Evolutionary conservation across 2,797 vertebrate species (phyloP), one percentile per base, ranked within the genome.

Genomic region (Setipinna tenuifilis): DNA sequence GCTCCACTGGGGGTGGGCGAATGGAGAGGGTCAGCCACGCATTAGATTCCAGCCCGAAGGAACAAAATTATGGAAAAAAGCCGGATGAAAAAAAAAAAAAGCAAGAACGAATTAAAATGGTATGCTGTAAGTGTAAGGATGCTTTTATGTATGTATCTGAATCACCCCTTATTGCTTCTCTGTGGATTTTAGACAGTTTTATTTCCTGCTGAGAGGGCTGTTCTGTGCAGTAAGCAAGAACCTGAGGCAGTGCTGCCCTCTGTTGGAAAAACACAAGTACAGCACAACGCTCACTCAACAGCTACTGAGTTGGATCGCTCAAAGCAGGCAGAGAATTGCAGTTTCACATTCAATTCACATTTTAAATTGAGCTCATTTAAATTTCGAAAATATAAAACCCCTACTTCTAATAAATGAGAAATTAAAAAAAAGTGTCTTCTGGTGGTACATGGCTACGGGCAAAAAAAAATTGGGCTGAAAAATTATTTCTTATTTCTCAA

Each of bases 211-310:
- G 6, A 41, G 41, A n/a, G 17, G 71, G 31, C 16, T n/a, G 17
- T 2, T 19, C 31, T 28, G 3, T 75, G 31, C 68, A 17, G 21
- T n/a, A 21, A 62, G 59, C 61, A 25, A n/a, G 19, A 78, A 78
- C 17, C 6, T 78, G 71, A 78, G 71, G 71, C 35, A 78, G 71
- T 78, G 71, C 31, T 44, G 71, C 71, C 31, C 71, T 78, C 71
- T 78, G 35, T 21, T 78, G 71, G 71, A 44, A 41, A 35, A 78
- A 41, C 12, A 78, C 6, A 35, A 44, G 0, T 41, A 41, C 16
- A 17, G 19, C 71, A 78, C 7, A 7, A 44, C 2, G 6, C 31
- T 21, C 71, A 10, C 2, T 19, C 16, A 12, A 31, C 31, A 21
- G 71, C 6, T 16, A 41, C 68, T 10, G 50, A 54, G 5, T 41